These are phyloP conservation scores for Canis aureus DNA, from an alignment of 2,113 vertebrate genomes.

Conservation along the genomic window DNA sequence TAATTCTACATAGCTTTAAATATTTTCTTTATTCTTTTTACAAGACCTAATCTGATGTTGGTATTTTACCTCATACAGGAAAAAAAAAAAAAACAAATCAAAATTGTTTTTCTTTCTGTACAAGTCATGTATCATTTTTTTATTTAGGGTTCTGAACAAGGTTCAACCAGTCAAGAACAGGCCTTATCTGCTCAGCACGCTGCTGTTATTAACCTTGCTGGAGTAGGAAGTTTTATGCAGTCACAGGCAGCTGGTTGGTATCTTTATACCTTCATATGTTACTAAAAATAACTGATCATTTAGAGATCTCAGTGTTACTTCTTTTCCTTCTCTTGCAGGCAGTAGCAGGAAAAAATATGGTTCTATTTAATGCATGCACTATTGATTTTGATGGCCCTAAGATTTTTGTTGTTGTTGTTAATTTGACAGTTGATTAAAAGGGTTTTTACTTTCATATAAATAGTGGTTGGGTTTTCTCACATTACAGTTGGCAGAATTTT, in stretches of 20 bases:
- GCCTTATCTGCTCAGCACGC: slow-evolving; percentile 94
- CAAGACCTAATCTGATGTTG: not conserved
- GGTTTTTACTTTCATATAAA: not conserved
- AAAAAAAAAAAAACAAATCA: not conserved
- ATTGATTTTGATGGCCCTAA: not conserved
- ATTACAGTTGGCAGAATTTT: slow-evolving; percentile 13
- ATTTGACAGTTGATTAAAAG: slow-evolving; percentile 12
- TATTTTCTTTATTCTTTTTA: not conserved
- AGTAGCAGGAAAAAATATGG: not conserved
- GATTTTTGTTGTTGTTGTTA: not conserved
- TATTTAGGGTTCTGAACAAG: slow-evolving; percentile 92
- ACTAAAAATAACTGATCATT: not conserved
- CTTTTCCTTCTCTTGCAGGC: slow-evolving; percentile 17
- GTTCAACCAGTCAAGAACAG: slow-evolving; percentile 91
- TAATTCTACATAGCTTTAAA: not conserved
- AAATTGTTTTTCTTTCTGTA: not conserved
- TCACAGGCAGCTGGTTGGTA: slow-evolving; percentile 92
- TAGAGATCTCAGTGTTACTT: not conserved
- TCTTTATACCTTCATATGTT: slow-evolving; percentile 66
- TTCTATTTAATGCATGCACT: slow-evolving; percentile 47
- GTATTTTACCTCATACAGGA: not conserved
- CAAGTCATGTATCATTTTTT: slow-evolving; percentile 80
- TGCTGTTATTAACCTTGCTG: slow-evolving; percentile 96
- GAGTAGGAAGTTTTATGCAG: slow-evolving; percentile 95
- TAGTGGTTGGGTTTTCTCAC: not conserved